phyloP scores from a whole-genome alignment of 2,888 invertebrate species.

The Habroteleia sp. region DNA sequence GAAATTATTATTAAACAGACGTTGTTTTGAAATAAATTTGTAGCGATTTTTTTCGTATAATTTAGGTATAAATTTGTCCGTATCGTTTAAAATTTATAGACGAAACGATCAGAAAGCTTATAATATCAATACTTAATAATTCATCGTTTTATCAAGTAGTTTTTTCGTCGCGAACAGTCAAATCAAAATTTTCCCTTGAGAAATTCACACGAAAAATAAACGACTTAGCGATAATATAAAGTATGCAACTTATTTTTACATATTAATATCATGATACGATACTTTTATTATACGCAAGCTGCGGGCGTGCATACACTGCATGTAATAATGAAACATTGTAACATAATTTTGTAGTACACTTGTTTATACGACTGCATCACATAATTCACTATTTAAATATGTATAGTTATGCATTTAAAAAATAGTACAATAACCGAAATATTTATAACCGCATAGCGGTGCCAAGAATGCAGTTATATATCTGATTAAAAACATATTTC shows the following conservation, averaged over 20 bases:
- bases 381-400: slow-evolving; percentile 28
- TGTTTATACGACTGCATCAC: slow-evolving; percentile 14
- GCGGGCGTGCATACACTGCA: slow-evolving; percentile 18
- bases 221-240: slow-evolving; percentile 67
- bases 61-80: no score
- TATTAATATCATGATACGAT: slow-evolving; percentile 71
- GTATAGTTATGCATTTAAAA: slow-evolving; percentile 35
- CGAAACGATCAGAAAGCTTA: slow-evolving; percentile 5
- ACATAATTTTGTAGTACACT: slow-evolving; percentile 12
- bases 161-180: slow-evolving; percentile 1
- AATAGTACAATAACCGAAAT: slow-evolving; percentile 34
- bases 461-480: slow-evolving; percentile 48
- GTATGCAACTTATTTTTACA: slow-evolving; percentile 68
- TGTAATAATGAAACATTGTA: slow-evolving; percentile 53
- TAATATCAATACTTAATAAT: no score
- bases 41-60: no score
- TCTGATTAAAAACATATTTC: slow-evolving; percentile 45
- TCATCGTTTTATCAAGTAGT: no score
- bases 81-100: no score
- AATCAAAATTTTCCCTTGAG: slow-evolving; percentile 49
- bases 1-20: no score
- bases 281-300: slow-evolving; percentile 67
- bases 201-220: slow-evolving; percentile 54
- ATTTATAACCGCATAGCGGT: slow-evolving; percentile 23
- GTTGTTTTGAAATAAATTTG: no score